These are phyloP conservation scores for Hemibagrus guttatus DNA, from an alignment of 2,797 vertebrate genomes.

Conservation along the genomic window DNA sequence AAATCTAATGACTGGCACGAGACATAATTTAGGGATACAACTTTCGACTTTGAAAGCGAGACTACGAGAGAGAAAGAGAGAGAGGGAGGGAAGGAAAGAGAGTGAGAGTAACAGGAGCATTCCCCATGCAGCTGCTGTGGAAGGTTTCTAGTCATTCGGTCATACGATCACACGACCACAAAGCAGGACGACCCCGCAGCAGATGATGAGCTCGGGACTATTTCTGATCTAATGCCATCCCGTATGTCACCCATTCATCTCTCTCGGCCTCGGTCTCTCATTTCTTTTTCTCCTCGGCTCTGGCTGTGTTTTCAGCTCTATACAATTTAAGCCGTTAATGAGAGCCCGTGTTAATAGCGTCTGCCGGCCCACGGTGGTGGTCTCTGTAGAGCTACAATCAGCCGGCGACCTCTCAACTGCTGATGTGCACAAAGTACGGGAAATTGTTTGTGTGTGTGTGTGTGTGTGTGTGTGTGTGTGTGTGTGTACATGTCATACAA, in stretches of 20 bases:
- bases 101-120: not conserved
- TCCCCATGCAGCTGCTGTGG: conserved; percentile 58
- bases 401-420: not conserved
- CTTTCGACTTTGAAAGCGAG: not conserved
- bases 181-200: conserved; percentile 28
- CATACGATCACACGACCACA: conserved; percentile 56
- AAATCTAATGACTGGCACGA: conserved; percentile 2
- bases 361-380: conserved; percentile 62
- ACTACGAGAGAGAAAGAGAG: not conserved
- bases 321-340: conserved; percentile 72
- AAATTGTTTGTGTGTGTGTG: not conserved
- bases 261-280: not conserved
- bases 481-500: not conserved
- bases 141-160: conserved; percentile 41
- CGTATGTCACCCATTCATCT: not conserved
- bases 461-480: not conserved
- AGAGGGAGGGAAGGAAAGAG: not conserved
- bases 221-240: conserved; percentile 64
- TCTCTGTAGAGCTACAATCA: conserved; percentile 8
- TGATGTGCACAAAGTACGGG: not conserved
- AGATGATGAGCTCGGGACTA: conserved; percentile 62
- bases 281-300: conserved; percentile 55
- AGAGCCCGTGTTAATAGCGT: conserved; percentile 65
- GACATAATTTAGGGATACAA: not conserved
- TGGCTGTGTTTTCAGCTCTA: conserved; percentile 61